Conservation (phyloP, 2,113 vertebrate species). For the Oreotragus oreotragus region DNA sequence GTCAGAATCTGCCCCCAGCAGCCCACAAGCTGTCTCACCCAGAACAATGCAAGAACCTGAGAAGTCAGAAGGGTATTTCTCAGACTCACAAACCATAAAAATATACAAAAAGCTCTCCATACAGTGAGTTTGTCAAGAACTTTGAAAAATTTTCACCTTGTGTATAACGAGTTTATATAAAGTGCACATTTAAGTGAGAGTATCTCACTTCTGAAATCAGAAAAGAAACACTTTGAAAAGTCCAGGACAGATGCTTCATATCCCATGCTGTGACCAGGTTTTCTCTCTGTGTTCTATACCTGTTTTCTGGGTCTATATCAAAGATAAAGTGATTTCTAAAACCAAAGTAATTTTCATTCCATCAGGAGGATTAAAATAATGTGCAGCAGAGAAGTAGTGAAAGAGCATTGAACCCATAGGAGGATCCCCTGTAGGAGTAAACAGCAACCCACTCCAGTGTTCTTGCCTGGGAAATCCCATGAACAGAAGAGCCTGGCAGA, state of each 20-base stretch:
- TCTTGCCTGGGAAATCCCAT: neutral
- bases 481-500: neutral
- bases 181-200: neutral
- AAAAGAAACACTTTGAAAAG: neutral
- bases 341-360: neutral
- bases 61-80: neutral
- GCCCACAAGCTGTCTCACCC: neutral
- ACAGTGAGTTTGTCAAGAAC: neutral
- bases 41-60: neutral
- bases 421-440: neutral
- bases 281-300: neutral
- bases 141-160: neutral
- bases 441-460: neutral
- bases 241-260: neutral
- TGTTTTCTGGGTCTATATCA: neutral
- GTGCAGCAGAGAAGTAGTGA: neutral
- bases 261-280: neutral
- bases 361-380: neutral
- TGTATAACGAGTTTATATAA: neutral
- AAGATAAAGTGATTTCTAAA: neutral
- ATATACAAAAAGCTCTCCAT: neutral
- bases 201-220: neutral
- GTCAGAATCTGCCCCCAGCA: neutral
- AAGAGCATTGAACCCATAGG: neutral
- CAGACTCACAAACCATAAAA: neutral